Evolutionary conservation across 2,888 invertebrate genomes (phyloP), one percentile per base, ranked within the genome.

Genomic region (Automeris io): DNA sequence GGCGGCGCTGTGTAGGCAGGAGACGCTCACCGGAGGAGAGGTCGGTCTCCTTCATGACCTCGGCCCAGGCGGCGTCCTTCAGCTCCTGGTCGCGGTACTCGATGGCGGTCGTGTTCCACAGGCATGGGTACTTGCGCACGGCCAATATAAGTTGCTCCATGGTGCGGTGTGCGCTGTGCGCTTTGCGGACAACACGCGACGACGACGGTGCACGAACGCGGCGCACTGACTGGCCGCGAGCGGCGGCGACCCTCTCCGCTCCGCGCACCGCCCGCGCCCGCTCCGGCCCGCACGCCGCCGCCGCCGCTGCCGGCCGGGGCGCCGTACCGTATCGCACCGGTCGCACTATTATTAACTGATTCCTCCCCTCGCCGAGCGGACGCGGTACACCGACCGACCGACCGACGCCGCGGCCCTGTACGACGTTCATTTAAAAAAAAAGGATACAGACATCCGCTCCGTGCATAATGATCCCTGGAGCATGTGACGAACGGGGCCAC

Each of bases 31-130:
- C 83, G 50, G 83, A 82, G 29, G 78, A 63, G 33, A 82, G 62
- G 59, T 74, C 76, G 42, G 83, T 80, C 60, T 83, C 82, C 70
- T 77, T 81, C 74, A 79, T 75, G 50, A 85, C 80, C 59, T 83
- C 82, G 41, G 77, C 61, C 83, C 83, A 85, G 39, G 83, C 83
- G 43, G 83, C 81, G 62, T 85, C 83, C 69, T 85, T 85, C 39
- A 85, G 73, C 73, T 85, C 83, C 67, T 82, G 83, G 69, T 85
- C 83, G 59, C 82, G 74, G 66, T 83, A 85, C 68, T 83, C 83
- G 60, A 78, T 74, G 59, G 82, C 79, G 43, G 75, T 69, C 55
- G 80, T 81, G 69, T 83, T 82, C 83, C 83, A 85, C 45, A 85
- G 75, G 64, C 83, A 83, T 37, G 83, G 80, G 67, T 81, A 83